Evolutionary conservation across 2,113 vertebrate species (phyloP).

Genomic region (Glaucidium brasilianum): DNA sequence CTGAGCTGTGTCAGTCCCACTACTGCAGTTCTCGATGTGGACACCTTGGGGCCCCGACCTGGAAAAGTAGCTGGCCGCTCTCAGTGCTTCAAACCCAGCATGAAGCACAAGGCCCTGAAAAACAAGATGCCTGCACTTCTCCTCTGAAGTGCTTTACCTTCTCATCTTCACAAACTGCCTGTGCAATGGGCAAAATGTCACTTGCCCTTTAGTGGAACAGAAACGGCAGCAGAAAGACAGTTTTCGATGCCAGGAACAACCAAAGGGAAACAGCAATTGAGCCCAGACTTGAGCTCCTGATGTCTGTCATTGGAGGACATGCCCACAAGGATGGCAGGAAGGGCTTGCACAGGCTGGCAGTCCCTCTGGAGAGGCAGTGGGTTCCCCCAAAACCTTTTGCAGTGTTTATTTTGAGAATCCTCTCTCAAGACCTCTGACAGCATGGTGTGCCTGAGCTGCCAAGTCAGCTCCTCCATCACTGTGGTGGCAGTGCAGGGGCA

Average conservation of each 20-base stretch:
- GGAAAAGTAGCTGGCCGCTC: background rate
- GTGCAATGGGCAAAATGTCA: background rate
- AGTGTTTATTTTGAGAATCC: background rate
- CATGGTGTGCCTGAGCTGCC: background rate
- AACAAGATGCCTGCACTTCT: background rate
- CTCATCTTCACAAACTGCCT: background rate
- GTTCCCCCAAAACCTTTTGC: background rate
- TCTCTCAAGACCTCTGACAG: background rate
- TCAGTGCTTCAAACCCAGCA: background rate
- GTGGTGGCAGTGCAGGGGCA: background rate
- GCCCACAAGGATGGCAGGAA: background rate
- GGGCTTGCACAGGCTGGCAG: background rate
- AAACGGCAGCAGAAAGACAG: background rate
- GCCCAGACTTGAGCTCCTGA: accelerated
- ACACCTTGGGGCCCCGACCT: background rate
- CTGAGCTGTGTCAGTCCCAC: accelerated
- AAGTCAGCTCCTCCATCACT: background rate
- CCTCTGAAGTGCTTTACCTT: background rate
- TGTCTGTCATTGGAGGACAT: background rate
- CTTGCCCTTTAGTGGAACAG: background rate
- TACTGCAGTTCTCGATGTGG: accelerated
- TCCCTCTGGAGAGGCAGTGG: background rate
- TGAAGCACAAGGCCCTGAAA: background rate
- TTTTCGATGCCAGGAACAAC: background rate
- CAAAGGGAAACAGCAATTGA: background rate